Base-by-base conservation (phyloP, 2,113 vertebrate genomes). In the Hystrix brachyura region DNA sequence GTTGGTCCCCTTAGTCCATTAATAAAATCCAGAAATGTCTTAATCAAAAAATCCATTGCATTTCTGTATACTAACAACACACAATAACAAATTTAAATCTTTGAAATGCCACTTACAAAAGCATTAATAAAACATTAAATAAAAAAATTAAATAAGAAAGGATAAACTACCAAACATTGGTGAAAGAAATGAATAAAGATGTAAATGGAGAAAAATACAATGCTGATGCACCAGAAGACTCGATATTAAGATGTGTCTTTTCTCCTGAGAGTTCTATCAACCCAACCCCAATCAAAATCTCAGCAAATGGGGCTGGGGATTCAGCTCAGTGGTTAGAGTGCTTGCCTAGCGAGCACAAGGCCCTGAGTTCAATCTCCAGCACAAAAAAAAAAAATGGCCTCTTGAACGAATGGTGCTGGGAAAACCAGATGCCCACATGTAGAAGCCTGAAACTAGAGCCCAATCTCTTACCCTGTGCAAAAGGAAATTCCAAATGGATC, bases 121-220 rank as follows among this genome's bases (percentile, higher is more conserved):
- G 13, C 55, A 62, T 88, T 84, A 62, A 86, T n/a, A 62, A 76
- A 87, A 69, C 12, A 27, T 87, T 53, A 80, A 51, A 72, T 92
- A 83, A 78, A 43, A 76, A 67, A 65, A 27, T 87, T 53, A 80
- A 51, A 72, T 92, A 83, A 78, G 53, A 76, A 67, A 65, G 3
- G 53, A 92, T 64, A 86, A 55, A 65, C 38, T 59, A 72, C 18
- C 57, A 88, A 88, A 88, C 48, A 46, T 34, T 64, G 27, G 0
- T 19, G 27, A 94, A 59, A 79, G 55, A 88, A 88, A 82, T 88
- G 27, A 89, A 88, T 23, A 59, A 83, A 93, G 55, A 59, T n/a
- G 34, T 84, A 53, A 87, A 71, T 34, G 46, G 17, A 80, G 27
- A 94, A 34, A 85, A 64, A 92, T 51, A n/a, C 48, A 7, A 51